Evolutionary conservation across 2,113 vertebrate species (phyloP).

Genomic region (Xyrauchen texanus): DNA sequence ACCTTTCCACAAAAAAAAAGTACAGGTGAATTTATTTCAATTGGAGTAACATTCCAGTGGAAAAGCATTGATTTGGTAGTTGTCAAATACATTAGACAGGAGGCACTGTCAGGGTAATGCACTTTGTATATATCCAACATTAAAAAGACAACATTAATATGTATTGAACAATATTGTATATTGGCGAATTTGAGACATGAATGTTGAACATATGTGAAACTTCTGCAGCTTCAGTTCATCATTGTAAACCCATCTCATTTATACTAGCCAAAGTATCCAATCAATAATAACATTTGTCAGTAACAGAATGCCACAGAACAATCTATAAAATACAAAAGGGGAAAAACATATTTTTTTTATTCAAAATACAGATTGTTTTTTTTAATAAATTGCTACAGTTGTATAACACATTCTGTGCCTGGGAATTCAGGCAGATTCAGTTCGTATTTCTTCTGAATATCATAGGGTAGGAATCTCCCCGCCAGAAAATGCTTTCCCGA

Average conservation of each 20-base stretch:
- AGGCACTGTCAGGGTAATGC: constrained; percentile 31
- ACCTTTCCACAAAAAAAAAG: neutral
- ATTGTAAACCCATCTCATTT: neutral
- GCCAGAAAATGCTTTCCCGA: constrained; percentile 91
- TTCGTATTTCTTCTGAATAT: constrained; percentile 91
- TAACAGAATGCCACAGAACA: constrained; percentile 63
- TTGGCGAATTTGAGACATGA: neutral
- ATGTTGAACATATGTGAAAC: neutral
- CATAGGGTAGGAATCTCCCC: constrained; percentile 90
- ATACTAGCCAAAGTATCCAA: constrained; percentile 21
- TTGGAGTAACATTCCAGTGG: neutral
- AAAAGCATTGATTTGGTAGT: constrained; percentile 4
- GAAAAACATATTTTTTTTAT: constrained; percentile 58
- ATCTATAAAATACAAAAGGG: constrained; percentile 74
- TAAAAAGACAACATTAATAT: neutral
- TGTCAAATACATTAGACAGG: neutral
- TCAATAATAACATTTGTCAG: constrained; percentile 25
- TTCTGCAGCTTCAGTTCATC: neutral
- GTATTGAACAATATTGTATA: neutral
- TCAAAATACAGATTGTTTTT: constrained; percentile 46
- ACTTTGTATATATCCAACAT: constrained; percentile 32
- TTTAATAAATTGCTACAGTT: constrained; percentile 73
- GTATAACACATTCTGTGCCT: constrained; percentile 87
- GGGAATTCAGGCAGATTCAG: constrained; percentile 86
- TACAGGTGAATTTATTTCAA: neutral